phyloP scores from a whole-genome alignment of 2,888 invertebrate genomes.

The Syritta pipiens region DNA sequence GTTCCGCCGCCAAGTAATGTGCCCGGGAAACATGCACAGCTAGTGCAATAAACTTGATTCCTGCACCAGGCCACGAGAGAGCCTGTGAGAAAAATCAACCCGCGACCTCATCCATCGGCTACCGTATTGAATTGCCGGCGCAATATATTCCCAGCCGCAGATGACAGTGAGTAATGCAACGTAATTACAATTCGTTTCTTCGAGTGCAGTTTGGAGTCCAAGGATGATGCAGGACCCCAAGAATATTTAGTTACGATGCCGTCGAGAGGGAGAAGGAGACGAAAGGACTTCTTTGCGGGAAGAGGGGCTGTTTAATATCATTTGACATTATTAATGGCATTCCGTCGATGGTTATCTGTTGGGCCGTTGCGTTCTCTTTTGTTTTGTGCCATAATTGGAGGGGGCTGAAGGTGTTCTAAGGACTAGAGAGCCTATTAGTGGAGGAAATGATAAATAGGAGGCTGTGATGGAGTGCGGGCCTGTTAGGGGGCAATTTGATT shows the following conservation, averaged over 20 bases:
- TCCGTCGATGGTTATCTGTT: conserved; percentile 14
- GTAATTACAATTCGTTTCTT: conserved; percentile 1
- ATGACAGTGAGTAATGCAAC: conserved; percentile 34
- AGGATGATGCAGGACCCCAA: neutral
- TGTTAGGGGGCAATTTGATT: neutral
- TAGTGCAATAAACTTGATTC: conserved; percentile 11
- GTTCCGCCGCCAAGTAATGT: neutral
- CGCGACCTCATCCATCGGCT: neutral
- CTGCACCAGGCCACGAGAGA: no score
- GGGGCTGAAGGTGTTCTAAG: neutral
- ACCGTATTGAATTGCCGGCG: conserved; percentile 5
- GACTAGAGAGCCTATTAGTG: neutral
- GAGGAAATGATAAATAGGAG: neutral
- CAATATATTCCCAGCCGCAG: conserved; percentile 12
- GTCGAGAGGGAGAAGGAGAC: neutral
- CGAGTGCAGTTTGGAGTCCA: neutral
- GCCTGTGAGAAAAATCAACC: conserved; percentile 18
- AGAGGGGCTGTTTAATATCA: neutral
- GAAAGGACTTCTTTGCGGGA: neutral
- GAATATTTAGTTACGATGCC: conserved; percentile 1
- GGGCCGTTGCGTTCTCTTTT: neutral
- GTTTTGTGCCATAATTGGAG: conserved; percentile 5
- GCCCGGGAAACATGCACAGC: neutral
- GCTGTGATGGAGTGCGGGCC: no score
- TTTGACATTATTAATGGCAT: conserved; percentile 22